phyloP scores from a whole-genome alignment of 2,113 vertebrate genomes.

The Sinocyclocheilus anshuiensis region DNA sequence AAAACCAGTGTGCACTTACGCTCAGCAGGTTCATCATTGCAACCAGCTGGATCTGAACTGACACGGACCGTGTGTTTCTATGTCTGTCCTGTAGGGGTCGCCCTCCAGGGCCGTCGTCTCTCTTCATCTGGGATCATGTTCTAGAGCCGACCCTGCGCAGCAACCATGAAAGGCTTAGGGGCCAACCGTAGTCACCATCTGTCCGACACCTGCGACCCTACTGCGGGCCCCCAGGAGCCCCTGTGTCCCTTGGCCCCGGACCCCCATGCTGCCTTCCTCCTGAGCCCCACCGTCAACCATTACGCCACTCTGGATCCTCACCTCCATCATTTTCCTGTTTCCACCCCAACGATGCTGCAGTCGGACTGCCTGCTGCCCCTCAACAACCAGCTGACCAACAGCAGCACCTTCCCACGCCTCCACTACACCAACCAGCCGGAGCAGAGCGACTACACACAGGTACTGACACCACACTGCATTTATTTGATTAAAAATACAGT shows the following conservation, averaged over 20 bases:
- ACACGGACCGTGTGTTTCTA: neutral
- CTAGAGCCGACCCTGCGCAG: slow-evolving; percentile 66
- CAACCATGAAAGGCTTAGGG: slow-evolving; percentile 94
- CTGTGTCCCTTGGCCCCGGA: slow-evolving; percentile 83
- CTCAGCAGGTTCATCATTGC: neutral
- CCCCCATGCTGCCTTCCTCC: slow-evolving; percentile 87
- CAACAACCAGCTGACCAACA: slow-evolving; percentile 93
- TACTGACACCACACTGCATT: neutral
- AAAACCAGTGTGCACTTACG: neutral
- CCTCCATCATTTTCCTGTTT: slow-evolving; percentile 72
- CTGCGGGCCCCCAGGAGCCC: slow-evolving; percentile 73
- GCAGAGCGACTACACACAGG: slow-evolving; percentile 86
- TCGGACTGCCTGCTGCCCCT: slow-evolving; percentile 89
- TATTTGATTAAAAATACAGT: neutral
- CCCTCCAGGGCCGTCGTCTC: slow-evolving; percentile 55
- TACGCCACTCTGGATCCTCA: slow-evolving; percentile 86
- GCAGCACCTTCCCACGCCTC: slow-evolving; percentile 96
- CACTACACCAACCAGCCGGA: slow-evolving; percentile 96
- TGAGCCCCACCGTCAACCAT: slow-evolving; percentile 87
- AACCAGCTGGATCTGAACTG: neutral
- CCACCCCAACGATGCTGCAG: slow-evolving; percentile 72
- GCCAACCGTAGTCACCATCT: slow-evolving; percentile 88
- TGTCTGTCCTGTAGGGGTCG: slow-evolving; percentile 63
- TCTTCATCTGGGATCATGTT: slow-evolving; percentile 67
- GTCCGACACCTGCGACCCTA: slow-evolving; percentile 89